phyloP scores from a whole-genome alignment of 2,888 invertebrate genomes.

The Serripes groenlandicus region DNA sequence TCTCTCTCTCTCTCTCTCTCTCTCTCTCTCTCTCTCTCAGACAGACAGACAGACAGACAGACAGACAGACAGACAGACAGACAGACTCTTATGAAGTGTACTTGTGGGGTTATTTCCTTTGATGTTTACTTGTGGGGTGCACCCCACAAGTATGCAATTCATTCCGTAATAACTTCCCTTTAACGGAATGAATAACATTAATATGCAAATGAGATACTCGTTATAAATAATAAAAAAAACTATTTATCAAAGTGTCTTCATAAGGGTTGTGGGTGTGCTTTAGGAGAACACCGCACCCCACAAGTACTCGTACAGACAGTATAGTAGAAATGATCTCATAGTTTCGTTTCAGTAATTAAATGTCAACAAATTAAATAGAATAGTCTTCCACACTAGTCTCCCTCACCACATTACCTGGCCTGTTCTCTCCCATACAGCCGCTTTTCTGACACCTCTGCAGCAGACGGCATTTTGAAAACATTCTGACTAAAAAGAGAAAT shows the following conservation, averaged over 20 bases:
- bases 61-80: background rate
- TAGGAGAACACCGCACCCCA: too few relatives aligned
- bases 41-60: background rate
- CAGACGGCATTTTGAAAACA: background rate
- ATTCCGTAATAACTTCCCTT: background rate
- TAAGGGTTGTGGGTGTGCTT: too few relatives aligned
- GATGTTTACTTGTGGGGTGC: background rate
- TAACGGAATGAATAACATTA: too few relatives aligned
- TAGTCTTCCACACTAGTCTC: background rate
- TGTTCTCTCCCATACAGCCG: background rate
- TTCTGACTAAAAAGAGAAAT: conserved; percentile 3
- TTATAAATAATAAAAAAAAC: too few relatives aligned
- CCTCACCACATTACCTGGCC: background rate
- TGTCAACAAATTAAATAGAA: too few relatives aligned
- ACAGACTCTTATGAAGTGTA: background rate
- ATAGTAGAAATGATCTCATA: too few relatives aligned
- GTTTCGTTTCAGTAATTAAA: too few relatives aligned
- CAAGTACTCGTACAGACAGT: too few relatives aligned
- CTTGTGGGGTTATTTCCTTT: background rate
- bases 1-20: conserved; percentile 18
- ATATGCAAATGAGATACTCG: too few relatives aligned
- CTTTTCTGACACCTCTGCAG: background rate
- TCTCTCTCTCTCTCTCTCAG: conserved; percentile 11
- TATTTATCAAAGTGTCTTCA: too few relatives aligned
- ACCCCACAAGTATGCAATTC: background rate